These are phyloP conservation scores for Caenorhabditis sinica DNA, from an alignment of 2,888 invertebrate genomes.

Conservation along the genomic window DNA sequence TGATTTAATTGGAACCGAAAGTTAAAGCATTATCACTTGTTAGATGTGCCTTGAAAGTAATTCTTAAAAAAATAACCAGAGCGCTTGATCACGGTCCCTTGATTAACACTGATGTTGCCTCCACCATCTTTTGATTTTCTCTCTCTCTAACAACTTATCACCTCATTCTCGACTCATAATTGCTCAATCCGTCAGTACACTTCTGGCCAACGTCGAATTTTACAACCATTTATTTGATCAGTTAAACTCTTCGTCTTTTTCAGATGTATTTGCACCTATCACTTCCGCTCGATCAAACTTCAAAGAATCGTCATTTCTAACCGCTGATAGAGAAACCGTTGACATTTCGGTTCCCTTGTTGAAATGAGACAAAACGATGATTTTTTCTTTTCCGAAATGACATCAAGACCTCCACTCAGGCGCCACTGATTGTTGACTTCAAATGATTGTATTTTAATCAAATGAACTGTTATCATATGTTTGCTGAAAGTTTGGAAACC, in stretches of 20 bases:
- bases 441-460: neutral
- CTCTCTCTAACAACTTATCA: too few relatives aligned
- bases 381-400: neutral
- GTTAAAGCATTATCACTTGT: too few relatives aligned
- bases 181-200: too few relatives aligned
- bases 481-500: slow-evolving; percentile 1
- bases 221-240: neutral
- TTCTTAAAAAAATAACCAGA: too few relatives aligned
- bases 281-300: slow-evolving; percentile 20
- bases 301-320: slow-evolving; percentile 25
- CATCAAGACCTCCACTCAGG: slow-evolving; percentile 18
- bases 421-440: slow-evolving; percentile 16
- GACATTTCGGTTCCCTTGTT: slow-evolving; percentile 11
- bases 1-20: too few relatives aligned
- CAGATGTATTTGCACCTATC: neutral
- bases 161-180: too few relatives aligned
- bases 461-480: slow-evolving; percentile 3
- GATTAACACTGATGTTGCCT: too few relatives aligned
- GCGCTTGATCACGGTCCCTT: too few relatives aligned
- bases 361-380: slow-evolving; percentile 6
- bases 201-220: too few relatives aligned
- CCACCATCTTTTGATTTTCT: too few relatives aligned
- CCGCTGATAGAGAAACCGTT: slow-evolving; percentile 7
- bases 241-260: slow-evolving; percentile 2
- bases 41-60: too few relatives aligned